These are phyloP conservation scores for Tokudaia tokunoshimensis DNA, from an alignment of 2,797 vertebrate genomes.

Conservation along the genomic window DNA sequence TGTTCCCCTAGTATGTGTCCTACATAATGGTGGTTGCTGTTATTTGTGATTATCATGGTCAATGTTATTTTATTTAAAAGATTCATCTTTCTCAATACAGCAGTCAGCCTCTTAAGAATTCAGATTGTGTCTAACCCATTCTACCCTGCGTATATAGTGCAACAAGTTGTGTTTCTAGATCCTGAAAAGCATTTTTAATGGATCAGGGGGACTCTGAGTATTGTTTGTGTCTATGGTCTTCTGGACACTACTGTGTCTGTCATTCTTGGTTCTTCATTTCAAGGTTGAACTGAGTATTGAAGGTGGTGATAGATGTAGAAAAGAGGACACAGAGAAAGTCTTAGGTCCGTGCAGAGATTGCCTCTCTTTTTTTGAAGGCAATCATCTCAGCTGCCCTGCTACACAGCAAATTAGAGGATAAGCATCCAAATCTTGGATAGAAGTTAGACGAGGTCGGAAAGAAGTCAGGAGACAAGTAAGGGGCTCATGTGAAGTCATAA, in stretches of 20 bases:
- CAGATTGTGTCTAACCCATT: not conserved
- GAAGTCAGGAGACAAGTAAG: not conserved
- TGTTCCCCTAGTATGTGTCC: not conserved
- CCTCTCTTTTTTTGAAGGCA: not conserved
- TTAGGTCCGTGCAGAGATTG: not conserved
- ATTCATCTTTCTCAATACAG: not conserved
- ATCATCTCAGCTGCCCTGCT: not conserved
- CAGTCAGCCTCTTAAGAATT: not conserved
- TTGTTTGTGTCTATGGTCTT: not conserved
- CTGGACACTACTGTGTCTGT: not conserved
- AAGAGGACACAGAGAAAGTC: not conserved
- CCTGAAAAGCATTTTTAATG: constrained; percentile 6
- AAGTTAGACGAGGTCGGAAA: not conserved
- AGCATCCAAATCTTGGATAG: not conserved
- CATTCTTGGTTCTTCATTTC: not conserved
- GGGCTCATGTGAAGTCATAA: not conserved
- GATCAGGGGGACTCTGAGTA: not conserved
- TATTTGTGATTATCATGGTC: not conserved
- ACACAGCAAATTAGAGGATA: not conserved
- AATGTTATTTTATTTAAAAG: constrained; percentile 9
- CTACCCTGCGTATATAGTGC: not conserved
- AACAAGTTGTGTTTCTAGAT: not conserved
- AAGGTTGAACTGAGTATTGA: not conserved
- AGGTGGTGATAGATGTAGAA: not conserved
- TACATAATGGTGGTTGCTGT: not conserved